Evolutionary conservation across 2,113 vertebrate genomes (phyloP).

Genomic region (Hyperoodon ampullatus): DNA sequence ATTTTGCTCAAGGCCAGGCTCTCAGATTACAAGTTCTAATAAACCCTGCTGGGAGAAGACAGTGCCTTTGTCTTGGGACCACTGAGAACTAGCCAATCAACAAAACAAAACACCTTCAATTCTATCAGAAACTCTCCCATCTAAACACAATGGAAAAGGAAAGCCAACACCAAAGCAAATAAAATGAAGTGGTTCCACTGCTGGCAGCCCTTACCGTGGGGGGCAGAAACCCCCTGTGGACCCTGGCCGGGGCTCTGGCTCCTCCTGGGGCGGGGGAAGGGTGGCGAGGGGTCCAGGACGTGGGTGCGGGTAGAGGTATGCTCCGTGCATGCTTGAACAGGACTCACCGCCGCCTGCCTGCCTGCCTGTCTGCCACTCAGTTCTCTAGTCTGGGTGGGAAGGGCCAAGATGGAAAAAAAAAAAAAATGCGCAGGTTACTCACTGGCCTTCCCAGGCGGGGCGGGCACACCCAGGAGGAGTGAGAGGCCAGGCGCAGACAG

Average conservation of each 20-base stretch:
- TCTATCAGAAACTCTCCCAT: slow-evolving; percentile 15
- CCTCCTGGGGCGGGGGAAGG: background rate
- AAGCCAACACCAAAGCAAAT: background rate
- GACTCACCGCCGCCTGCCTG: slow-evolving; percentile 71
- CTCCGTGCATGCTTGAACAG: slow-evolving; percentile 76
- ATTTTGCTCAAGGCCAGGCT: background rate
- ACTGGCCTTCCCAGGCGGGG: slow-evolving; percentile 75
- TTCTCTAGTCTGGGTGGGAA: slow-evolving; percentile 79
- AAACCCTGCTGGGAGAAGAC: background rate
- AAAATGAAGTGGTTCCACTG: background rate
- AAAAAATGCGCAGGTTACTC: slow-evolving; percentile 82
- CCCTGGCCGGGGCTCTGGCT: slow-evolving; percentile 32
- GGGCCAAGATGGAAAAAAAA: slow-evolving; percentile 67
- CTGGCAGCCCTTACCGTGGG: slow-evolving; percentile 49
- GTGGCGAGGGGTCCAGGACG: background rate
- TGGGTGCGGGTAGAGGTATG: slow-evolving; percentile 66
- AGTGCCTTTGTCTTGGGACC: slow-evolving; percentile 54
- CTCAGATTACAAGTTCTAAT: slow-evolving; percentile 56
- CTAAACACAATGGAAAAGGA: background rate
- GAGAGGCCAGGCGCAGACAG: slow-evolving; percentile 33
- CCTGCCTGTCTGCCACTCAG: slow-evolving; percentile 60
- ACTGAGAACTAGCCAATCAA: background rate
- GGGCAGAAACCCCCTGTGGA: background rate
- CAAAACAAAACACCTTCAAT: slow-evolving; percentile 40
- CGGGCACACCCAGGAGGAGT: slow-evolving; percentile 81